phyloP scores from a whole-genome alignment of 2,797 vertebrate genomes.

The Odontamblyopus rebecca region DNA sequence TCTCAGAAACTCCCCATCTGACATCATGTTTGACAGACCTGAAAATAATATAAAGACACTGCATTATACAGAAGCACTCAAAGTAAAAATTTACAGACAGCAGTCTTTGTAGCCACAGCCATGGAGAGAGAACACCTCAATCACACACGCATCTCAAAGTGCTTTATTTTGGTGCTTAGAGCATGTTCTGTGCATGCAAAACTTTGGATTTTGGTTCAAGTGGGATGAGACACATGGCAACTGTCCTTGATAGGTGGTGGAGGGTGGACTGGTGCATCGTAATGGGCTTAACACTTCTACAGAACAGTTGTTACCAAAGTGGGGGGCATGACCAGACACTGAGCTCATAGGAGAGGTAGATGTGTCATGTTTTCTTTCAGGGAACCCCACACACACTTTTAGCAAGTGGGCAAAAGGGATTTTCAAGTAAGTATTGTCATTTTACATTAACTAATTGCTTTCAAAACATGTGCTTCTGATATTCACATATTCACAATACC shows the following conservation, averaged over 20 bases:
- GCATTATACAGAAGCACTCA: background rate
- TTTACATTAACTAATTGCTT: background rate
- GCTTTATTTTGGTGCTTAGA: too few relatives aligned
- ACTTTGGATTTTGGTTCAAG: too few relatives aligned
- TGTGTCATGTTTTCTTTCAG: background rate
- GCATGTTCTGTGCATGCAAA: too few relatives aligned
- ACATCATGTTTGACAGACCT: slow-evolving; percentile 99
- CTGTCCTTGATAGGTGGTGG: too few relatives aligned
- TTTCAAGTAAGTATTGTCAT: background rate
- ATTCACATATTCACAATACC: slow-evolving; percentile 38
- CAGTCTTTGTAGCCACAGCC: background rate
- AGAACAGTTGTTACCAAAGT: too few relatives aligned
- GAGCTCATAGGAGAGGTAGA: background rate
- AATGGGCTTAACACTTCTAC: too few relatives aligned
- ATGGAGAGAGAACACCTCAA: background rate
- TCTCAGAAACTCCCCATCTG: slow-evolving; percentile 97
- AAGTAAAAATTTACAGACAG: background rate
- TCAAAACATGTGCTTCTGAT: background rate
- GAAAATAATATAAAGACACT: slow-evolving; percentile 31
- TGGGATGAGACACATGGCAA: too few relatives aligned
- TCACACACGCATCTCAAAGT: background rate
- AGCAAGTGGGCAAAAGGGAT: background rate
- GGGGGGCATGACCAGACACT: too few relatives aligned
- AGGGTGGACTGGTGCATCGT: too few relatives aligned
- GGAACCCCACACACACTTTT: background rate